Evolutionary conservation across 2,113 vertebrate genomes (phyloP).

Genomic region (Entelurus aequoreus): DNA sequence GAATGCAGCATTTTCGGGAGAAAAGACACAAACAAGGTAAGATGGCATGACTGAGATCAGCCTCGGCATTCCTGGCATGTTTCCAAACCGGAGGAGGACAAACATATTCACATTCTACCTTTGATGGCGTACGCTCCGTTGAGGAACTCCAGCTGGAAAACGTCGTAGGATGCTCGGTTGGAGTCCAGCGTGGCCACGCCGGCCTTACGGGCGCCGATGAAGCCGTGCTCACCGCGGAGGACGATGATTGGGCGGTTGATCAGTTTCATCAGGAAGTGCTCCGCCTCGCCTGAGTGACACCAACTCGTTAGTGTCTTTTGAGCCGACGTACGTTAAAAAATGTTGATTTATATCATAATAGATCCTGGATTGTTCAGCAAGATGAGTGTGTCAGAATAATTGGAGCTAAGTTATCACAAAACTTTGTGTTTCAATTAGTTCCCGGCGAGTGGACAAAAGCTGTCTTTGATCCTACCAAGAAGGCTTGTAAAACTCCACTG

Average conservation of each 20-base stretch:
- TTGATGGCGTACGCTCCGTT: slow-evolving; percentile 88
- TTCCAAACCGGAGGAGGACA: too few species aligned
- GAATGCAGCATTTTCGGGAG: too few species aligned
- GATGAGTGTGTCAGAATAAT: too few species aligned
- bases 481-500: too few species aligned
- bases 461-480: too few species aligned
- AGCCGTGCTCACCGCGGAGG: slow-evolving; percentile 91
- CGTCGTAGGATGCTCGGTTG: slow-evolving; percentile 89
- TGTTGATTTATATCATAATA: background rate
- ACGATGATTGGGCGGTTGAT: slow-evolving; percentile 96
- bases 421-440: too few species aligned
- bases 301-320: background rate
- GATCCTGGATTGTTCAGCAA: too few species aligned
- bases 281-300: slow-evolving; percentile 75
- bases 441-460: too few species aligned
- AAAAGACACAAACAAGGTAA: too few species aligned
- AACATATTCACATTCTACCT: slow-evolving; percentile 61
- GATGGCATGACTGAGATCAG: too few species aligned
- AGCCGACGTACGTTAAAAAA: background rate
- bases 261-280: slow-evolving; percentile 92
- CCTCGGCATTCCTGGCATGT: too few species aligned
- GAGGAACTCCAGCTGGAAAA: slow-evolving; percentile 89
- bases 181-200: slow-evolving; percentile 85
- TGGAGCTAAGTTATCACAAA: too few species aligned
- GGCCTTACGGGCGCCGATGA: slow-evolving; percentile 92